phyloP scores from a whole-genome alignment of 2,797 vertebrate genomes.

The Phrynocephalus forsythii region DNA sequence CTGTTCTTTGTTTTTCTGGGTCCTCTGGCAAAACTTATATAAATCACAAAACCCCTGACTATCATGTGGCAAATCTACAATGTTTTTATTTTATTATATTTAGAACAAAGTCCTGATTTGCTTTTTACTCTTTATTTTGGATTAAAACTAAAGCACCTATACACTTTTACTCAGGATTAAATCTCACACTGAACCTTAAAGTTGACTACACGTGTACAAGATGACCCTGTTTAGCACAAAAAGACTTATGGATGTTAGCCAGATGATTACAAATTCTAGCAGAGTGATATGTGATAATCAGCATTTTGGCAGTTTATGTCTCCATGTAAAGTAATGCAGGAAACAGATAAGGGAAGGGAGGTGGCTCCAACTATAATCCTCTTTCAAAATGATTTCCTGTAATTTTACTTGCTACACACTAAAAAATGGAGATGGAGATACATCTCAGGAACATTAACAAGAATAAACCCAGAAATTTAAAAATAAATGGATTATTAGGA shows the following conservation, averaged over 20 bases:
- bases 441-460: not conserved
- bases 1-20: not conserved
- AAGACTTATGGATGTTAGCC: not conserved
- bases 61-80: not conserved
- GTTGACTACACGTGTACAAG: not conserved
- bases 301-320: not conserved
- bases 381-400: not conserved
- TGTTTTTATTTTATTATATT: not conserved
- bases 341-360: constrained; percentile 2
- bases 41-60: not conserved
- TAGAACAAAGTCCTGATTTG: too few species aligned
- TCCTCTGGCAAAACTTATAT: not conserved
- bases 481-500: not conserved
- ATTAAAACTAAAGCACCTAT: not conserved
- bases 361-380: not conserved
- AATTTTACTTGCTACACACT: constrained; percentile 5
- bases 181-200: not conserved
- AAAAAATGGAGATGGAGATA: not conserved
- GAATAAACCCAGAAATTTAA: not conserved
- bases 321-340: constrained; percentile 4
- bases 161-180: not conserved
- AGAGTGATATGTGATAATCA: not conserved
- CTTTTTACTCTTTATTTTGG: not conserved
- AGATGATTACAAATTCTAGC: not conserved
- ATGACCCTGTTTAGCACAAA: not conserved